Conservation (phyloP, 1,140 invertebrate species). For the Vollenhovia emeryi region DNA sequence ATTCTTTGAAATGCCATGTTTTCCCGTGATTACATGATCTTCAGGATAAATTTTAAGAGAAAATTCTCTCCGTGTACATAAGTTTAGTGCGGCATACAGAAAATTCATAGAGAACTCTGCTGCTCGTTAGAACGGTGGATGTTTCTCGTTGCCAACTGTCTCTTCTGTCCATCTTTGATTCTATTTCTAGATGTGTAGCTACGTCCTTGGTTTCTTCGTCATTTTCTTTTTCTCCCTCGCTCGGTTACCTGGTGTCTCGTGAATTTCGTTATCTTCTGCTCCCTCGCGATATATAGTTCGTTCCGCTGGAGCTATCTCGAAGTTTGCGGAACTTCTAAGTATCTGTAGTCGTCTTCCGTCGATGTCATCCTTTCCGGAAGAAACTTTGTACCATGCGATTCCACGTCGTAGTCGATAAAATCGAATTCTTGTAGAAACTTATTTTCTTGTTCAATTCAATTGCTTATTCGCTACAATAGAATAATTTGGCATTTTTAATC, state of each 20-base stretch:
- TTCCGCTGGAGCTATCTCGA: conserved; percentile 1
- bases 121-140: neutral
- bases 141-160: neutral
- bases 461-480: neutral
- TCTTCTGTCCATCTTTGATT: conserved; percentile 24
- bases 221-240: neutral
- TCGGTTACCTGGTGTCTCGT: conserved; percentile 43
- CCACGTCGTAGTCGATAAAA: neutral
- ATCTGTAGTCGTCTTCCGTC: neutral
- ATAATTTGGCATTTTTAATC: neutral
- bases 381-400: conserved; percentile 35
- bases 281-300: neutral
- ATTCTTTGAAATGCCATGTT: too few species aligned
- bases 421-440: conserved; percentile 8
- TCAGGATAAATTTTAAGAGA: too few species aligned
- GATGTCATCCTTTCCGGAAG: neutral
- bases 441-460: too few species aligned
- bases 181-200: conserved; percentile 23
- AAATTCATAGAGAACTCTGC: neutral
- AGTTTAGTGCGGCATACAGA: neutral
- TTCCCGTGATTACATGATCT: too few species aligned
- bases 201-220: neutral
- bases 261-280: conserved; percentile 50
- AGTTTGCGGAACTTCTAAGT: conserved; percentile 56
- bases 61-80: neutral